Evolutionary conservation across 2,113 vertebrate genomes (phyloP), one percentile per base, ranked within the genome.

Genomic region (Agapornis roseicollis): DNA sequence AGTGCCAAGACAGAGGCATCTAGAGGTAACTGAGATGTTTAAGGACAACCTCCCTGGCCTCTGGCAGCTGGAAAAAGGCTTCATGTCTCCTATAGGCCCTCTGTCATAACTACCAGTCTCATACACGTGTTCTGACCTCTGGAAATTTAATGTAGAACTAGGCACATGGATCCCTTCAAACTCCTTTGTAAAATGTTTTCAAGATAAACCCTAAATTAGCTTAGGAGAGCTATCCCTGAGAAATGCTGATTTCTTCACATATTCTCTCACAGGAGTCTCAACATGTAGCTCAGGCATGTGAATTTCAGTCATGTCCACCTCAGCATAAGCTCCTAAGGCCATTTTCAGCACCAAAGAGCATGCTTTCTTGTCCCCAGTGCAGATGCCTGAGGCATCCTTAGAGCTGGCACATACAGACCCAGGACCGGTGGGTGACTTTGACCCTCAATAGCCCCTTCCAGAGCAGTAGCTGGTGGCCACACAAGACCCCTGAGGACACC

Each of bases 371-470:
- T 70, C 9, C 16, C 23, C 1, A 2, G 6, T 37, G 46, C 8
- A 52, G 53, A 80, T 7, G 11, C 73, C 27, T 53, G 31, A 46
- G 46, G 15, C 10, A 6, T 87, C 15, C 42, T 78, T 61, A 55
- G 12, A 70, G 12, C 35, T 39, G 18, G 11, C 20, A 13, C 3
- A 6, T 19, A 42, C 1, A 71, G 31, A 60, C 9, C 5, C 28
- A 55, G 29, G 9, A 64, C 5, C 0, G 2, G 7, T 50, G 20
- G 13, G 13, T 85, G 4, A 61, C 17, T 50, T 12, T 28, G 0
- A 4, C 5, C 6, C 76, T 89, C 50, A 70, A 11, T 64, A 20
- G 41, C 0, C 4, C 5, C 7, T 79, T 86, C 50, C 14, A 41
- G 12, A 71, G n/a, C 0, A 0, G 39, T 41, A 86, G 9, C 23